phyloP scores from a whole-genome alignment of 2,888 invertebrate species.

The Stegophylla sp. region DNA sequence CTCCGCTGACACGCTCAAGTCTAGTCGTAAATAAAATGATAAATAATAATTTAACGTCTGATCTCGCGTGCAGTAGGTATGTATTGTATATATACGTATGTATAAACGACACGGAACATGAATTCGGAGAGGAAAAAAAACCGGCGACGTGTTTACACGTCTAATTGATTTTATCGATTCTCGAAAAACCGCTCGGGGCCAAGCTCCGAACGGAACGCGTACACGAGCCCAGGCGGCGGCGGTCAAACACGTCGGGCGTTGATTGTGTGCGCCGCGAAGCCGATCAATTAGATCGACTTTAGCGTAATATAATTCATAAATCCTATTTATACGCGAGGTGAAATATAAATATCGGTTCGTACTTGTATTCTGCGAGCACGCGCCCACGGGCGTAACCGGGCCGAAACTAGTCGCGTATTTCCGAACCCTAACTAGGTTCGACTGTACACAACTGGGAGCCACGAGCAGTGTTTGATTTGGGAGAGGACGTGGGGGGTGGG shows the following conservation, averaged over 20 bases:
- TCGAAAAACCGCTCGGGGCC: constrained; percentile 10
- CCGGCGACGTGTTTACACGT: constrained; percentile 14
- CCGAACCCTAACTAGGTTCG: too few relatives aligned
- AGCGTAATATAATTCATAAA: constrained; percentile 4
- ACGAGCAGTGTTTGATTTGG: too few relatives aligned
- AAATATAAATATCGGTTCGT: constrained; percentile 25
- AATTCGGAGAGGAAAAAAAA: not conserved
- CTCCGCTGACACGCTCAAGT: too few relatives aligned
- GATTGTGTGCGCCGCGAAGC: constrained; percentile 10
- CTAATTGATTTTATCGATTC: constrained; percentile 43
- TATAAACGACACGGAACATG: not conserved
- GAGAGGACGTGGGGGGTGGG: too few relatives aligned
- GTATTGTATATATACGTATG: too few relatives aligned
- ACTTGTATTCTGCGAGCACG: not conserved
- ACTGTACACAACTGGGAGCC: too few relatives aligned
- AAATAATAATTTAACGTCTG: too few relatives aligned
- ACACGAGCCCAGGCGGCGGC: not conserved
- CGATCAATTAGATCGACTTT: constrained; percentile 12
- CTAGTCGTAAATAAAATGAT: too few relatives aligned
- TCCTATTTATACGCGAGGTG: not conserved
- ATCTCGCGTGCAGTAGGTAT: not conserved
- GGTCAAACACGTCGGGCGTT: not conserved
- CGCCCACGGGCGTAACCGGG: not conserved
- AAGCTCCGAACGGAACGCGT: too few relatives aligned
- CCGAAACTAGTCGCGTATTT: not conserved